Evolutionary conservation across 2,797 vertebrate genomes (phyloP).

Genomic region (Pipistrellus pipistrellus): DNA sequence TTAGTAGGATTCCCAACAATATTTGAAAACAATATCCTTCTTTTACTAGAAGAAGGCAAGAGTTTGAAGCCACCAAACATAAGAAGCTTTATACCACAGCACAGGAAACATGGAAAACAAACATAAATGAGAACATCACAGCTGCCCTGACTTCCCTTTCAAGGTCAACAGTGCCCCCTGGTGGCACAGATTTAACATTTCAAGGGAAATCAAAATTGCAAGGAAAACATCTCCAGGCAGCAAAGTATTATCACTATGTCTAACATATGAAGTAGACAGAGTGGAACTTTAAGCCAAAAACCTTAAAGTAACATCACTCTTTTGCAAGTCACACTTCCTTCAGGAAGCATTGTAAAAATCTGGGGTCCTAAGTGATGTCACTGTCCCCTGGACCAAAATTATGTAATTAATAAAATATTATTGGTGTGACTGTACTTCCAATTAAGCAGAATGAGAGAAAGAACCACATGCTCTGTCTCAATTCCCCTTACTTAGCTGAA

Average conservation of each 20-base stretch:
- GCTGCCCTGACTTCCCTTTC: background rate
- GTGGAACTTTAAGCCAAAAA: background rate
- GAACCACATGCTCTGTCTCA: background rate
- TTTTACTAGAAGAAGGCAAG: conserved; percentile 23
- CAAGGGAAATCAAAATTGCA: background rate
- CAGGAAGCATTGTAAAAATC: background rate
- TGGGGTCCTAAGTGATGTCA: background rate
- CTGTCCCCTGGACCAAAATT: background rate
- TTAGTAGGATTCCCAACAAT: background rate
- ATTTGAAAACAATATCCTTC: background rate
- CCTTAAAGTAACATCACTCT: background rate
- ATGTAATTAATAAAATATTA: background rate
- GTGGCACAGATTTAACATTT: background rate
- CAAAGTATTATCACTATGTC: background rate
- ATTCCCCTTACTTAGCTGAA: background rate
- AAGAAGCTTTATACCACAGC: background rate
- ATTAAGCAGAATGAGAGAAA: background rate
- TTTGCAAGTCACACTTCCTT: background rate
- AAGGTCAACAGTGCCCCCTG: conserved; percentile 37
- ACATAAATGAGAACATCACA: background rate
- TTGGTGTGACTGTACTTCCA: background rate
- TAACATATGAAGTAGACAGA: background rate
- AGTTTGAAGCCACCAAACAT: background rate
- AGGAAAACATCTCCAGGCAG: background rate
- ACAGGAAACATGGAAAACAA: background rate